Base-by-base conservation (phyloP, 2,797 vertebrate genomes). In the Danio albolineatus region DNA sequence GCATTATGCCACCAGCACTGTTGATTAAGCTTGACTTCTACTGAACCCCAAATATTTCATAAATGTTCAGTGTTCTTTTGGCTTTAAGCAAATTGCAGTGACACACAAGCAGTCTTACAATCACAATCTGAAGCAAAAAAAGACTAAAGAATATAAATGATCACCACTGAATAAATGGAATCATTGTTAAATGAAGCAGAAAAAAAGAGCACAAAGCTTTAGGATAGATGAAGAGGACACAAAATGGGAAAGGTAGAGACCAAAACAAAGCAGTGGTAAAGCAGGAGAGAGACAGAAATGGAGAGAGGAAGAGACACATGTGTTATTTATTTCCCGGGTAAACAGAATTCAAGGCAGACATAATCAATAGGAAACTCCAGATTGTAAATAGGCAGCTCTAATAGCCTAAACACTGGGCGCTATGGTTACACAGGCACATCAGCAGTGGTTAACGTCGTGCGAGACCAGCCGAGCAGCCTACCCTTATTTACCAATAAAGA, bases 251-350 rank as follows among this genome's bases (percentile, higher is more conserved):
- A 60, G 88, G 87, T 28, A 51, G 36, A n/a, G 61, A 67, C 38
- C 1, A 28, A 53, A 14, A 81, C 21, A 90, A 86, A 84, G 91
- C 21, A 44, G 69, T 54, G 54, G 71, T 53, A 79, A 36, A 75
- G 53, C 28, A 17, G 60, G 57, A 67, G 44, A 61, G 73, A 46
- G 72, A 71, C 10, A 54, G 65, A 67, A n/a, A 69, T 57, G 82
- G 54, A 85, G 73, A 85, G 89, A 90, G 90, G 85, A 70, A 88
- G 88, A 80, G 72, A 75, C 51, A 93, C 93, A 98, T 96, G 90
- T 98, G 96, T 97, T 98, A 95, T 97, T 97, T 98, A 97, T 98
- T 98, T 96, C 95, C 90, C 91, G 85, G 92, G 95, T 97, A 97
- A 97, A 97, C 95, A 96, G 89, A 94, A 92, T 85, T 74, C 67